phyloP scores from a whole-genome alignment of 2,888 invertebrate species.

The Plusia festucae region DNA sequence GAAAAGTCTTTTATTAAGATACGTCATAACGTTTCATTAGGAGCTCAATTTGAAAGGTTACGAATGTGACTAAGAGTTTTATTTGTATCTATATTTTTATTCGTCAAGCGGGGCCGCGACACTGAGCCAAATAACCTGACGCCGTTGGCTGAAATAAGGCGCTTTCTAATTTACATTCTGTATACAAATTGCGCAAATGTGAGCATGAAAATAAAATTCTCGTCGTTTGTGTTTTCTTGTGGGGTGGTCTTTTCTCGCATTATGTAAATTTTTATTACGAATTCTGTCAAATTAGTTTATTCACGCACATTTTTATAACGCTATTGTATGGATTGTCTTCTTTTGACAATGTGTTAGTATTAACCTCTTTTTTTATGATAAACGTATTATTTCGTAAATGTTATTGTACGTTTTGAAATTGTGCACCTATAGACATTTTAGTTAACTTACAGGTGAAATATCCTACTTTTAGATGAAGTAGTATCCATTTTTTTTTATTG shows the following conservation, averaged over 20 bases:
- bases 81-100: slow-evolving; percentile 74
- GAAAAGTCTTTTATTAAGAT: slow-evolving; percentile 62
- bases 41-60: slow-evolving; percentile 70
- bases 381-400: slow-evolving; percentile 22
- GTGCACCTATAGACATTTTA: background rate
- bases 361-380: slow-evolving; percentile 33
- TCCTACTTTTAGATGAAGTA: background rate
- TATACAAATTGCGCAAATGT: slow-evolving; percentile 88
- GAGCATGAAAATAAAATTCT: slow-evolving; percentile 87
- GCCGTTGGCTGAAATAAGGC: slow-evolving; percentile 83
- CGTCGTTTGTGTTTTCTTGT: slow-evolving; percentile 84
- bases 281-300: slow-evolving; percentile 83
- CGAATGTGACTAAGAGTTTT: slow-evolving; percentile 74
- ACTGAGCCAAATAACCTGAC: slow-evolving; percentile 84
- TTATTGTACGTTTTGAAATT: slow-evolving; percentile 1
- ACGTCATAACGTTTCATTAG: slow-evolving; percentile 71
- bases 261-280: slow-evolving; percentile 85
- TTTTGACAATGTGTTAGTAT: slow-evolving; percentile 48
- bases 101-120: slow-evolving; percentile 76
- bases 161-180: slow-evolving; percentile 88
- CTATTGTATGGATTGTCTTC: slow-evolving; percentile 64
- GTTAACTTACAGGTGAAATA: background rate
- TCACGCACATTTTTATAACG: slow-evolving; percentile 75
- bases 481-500: too few relatives aligned
- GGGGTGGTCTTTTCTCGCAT: slow-evolving; percentile 82